Evolutionary conservation across 23 tunicate genomes (phyloP), one percentile per base, ranked within the genome.

Genomic region (Halocynthia roretzi): DNA sequence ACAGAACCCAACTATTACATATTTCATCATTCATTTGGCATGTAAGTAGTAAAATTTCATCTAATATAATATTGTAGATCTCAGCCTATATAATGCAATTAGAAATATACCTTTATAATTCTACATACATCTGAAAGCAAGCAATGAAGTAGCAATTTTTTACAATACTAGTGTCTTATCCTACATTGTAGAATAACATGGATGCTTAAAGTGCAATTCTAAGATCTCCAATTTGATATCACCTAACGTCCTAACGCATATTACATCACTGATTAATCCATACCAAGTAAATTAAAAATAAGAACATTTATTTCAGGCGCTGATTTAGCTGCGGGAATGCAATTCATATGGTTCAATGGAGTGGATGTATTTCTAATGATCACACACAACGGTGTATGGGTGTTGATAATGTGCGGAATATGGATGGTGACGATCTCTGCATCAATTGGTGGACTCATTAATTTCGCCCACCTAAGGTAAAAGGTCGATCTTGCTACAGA

Each of bases 341-440:
- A 89, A 50, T 71, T 89, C 11, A 17, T 89, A 7, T 89, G 96
- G 96, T 89, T 89, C 72, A 56, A 65, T 51, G 84, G 85, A 62
- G 66, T 89, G 52, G 87, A 89, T 56, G 75, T 71, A 12, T 80
- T 77, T 68, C 80, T 84, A 23, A 54, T 67, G 6, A 53, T 17
- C 50, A 50, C 69, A 8, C 82, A 80, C 21, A 53, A 80, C 52
- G 49, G 51, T 67, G 54, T 57, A 6, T 89, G 87, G 71, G 60
- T 89, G 31, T 61, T 84, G 20, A 76, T 62, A 51, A 70, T 89
- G 85, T 89, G 96, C 64, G 77, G 81, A 23, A 48, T 89, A 17
- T 89, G 96, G 96, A 64, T 89, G 72, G 87, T 83, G 48, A 72
- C 96, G 7, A 75, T 89, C 8, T 81, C 86, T 6, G 87, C 82